Base-by-base conservation (phyloP, 2,888 invertebrate genomes). In the Drepanosiphum platanoidis region DNA sequence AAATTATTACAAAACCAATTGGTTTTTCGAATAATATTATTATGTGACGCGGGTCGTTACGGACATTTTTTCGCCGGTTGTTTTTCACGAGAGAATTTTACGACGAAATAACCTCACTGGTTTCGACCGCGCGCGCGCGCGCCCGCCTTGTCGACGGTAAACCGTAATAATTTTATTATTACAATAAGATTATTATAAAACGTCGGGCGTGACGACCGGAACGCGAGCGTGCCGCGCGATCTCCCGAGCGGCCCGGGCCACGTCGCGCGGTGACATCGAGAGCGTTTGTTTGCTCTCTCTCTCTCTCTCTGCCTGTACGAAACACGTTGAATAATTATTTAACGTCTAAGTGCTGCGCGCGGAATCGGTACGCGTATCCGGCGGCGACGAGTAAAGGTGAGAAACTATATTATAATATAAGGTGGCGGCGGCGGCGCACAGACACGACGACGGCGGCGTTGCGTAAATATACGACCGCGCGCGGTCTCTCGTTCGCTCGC, bases 261-360 rank as follows among this genome's bases (percentile, higher is more conserved):
- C 8, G 22, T 52, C 7, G 9, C 39, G 4, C 39, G 4, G 7
- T 39, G 4, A 22, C 52, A 5, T 52, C 52, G 22, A 52, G 52
- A 52, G 3, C 18, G 5, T 52, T 52, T 22, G 52, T 52, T 71
- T 71, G 27, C 39, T 71, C 27, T 27, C n/a, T n/a, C n/a, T n/a
- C n/a, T n/a, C n/a, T n/a, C n/a, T n/a, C n/a, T n/a, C n/a, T n/a
- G n/a, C n/a, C n/a, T n/a, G n/a, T n/a, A 27, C 27, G 39, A 71
- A 71, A 71, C 71, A 39, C 5, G 27, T 39, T 71, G 39, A 39
- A 71, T 71, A 39, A 71, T 71, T 71, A 71, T 39, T 71, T 71
- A 71, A 71, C 71, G 71, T 71, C 39, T 39, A 15, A 15, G 71
- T 39, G 71, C 27, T 52, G 18, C 22, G 18, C 2, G 2, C 22